Conservation (phyloP, 2,113 vertebrate species). For the Caloenas nicobarica region DNA sequence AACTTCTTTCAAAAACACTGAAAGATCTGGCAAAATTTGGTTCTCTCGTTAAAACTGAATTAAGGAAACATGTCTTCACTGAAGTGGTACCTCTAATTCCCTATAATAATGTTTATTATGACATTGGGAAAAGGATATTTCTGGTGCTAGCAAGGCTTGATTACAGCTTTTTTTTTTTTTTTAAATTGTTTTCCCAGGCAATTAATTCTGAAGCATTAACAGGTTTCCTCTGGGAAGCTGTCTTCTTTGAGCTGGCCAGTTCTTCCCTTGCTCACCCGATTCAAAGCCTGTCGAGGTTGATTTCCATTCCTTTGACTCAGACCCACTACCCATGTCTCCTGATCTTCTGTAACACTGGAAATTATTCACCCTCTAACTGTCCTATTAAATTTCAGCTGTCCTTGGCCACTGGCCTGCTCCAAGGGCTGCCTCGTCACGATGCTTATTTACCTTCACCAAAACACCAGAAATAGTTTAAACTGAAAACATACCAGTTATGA, state of each 20-base stretch:
- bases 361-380: neutral
- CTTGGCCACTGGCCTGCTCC: slow-evolving; percentile 1
- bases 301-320: slow-evolving; percentile 6
- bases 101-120: neutral
- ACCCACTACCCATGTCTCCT: neutral
- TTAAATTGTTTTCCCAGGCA: neutral
- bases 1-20: neutral
- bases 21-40: neutral
- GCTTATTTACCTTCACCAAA: slow-evolving; percentile 44
- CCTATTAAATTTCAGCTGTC: slow-evolving; percentile 2
- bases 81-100: neutral
- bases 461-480: slow-evolving; percentile 16
- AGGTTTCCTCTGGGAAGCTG: neutral
- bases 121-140: neutral
- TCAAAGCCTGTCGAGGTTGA: neutral
- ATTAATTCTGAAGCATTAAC: neutral
- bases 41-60: neutral
- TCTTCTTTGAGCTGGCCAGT: neutral
- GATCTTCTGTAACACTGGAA: neutral
- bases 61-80: neutral
- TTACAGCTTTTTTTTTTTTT: neutral
- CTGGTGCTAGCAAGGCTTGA: neutral
- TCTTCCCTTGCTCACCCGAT: neutral
- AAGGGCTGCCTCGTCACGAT: slow-evolving; percentile 11
- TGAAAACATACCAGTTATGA: neutral